These are phyloP conservation scores for Cynoglossus semilaevis DNA, from an alignment of 2,113 vertebrate species.

Conservation along the genomic window DNA sequence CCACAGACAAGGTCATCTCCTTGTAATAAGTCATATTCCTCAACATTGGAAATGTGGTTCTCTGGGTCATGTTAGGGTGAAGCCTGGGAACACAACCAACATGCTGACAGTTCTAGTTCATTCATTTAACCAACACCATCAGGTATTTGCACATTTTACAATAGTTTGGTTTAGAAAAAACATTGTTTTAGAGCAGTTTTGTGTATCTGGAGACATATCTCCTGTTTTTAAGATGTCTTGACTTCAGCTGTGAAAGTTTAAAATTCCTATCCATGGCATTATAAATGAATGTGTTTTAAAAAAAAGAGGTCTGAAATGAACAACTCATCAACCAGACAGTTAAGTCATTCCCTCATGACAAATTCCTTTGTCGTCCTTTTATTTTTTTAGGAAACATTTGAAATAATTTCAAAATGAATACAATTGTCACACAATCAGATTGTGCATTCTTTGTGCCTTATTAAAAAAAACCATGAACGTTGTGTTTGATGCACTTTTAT, in stretches of 20 bases:
- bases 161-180: not conserved
- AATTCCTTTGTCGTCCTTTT: not conserved
- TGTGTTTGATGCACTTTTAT: not conserved
- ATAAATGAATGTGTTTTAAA: too few relatives aligned
- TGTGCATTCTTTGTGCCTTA: constrained; percentile 8
- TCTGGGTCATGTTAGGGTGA: too few relatives aligned
- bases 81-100: not conserved
- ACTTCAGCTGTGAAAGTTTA: not conserved
- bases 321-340: not conserved
- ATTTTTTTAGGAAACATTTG: not conserved
- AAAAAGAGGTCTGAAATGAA: too few relatives aligned
- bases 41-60: not conserved
- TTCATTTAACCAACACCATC: not conserved
- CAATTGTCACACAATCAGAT: not conserved
- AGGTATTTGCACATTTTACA: not conserved
- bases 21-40: constrained; percentile 11
- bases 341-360: not conserved
- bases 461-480: constrained; percentile 8
- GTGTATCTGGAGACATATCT: too few relatives aligned
- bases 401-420: not conserved
- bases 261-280: not conserved
- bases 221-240: not conserved
- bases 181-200: too few relatives aligned
- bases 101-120: constrained; percentile 7
- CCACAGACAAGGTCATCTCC: constrained; percentile 55